A percentile compares a stretch with the other conserved stretches of the same genome.
Conservation (phyloP, 1,140 invertebrate genomes). For the Colletes gigas region DNA sequence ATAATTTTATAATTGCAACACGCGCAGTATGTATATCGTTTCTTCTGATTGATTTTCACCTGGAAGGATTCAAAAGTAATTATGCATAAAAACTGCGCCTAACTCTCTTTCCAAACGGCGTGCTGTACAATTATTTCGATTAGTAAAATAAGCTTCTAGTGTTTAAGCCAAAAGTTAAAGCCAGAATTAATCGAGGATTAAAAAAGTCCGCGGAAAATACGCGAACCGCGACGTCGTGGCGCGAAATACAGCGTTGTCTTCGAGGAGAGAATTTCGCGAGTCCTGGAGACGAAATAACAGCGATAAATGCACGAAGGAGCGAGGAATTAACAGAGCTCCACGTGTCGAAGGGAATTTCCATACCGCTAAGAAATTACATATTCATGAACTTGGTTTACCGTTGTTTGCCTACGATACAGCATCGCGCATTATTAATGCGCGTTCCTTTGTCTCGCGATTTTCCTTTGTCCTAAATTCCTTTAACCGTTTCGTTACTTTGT, state of each 20-base stretch:
- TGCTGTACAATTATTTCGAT: too few species aligned
- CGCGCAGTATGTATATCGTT: too few species aligned
- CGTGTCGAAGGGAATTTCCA: constrained; percentile 54
- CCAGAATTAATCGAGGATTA: too few species aligned
- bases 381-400: constrained; percentile 43
- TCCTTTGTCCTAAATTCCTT: not conserved
- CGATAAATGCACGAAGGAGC: constrained; percentile 42
- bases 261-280: constrained; percentile 6
- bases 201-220: too few species aligned
- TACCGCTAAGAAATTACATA: constrained; percentile 45
- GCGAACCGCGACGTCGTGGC: not conserved
- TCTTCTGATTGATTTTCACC: too few species aligned
- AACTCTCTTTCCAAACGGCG: too few species aligned
- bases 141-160: too few species aligned
- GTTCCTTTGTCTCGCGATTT: constrained; percentile 31
- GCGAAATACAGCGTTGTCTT: not conserved
- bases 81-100: too few species aligned
- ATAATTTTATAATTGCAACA: too few species aligned
- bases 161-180: too few species aligned
- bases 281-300: constrained; percentile 10
- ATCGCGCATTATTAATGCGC: constrained; percentile 50
- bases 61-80: too few species aligned
- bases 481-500: not conserved
- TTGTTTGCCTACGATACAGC: constrained; percentile 36
- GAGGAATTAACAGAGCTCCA: constrained; percentile 46